Evolutionary conservation across 2,797 vertebrate species (phyloP), one percentile per base, ranked within the genome.

Genomic region (Cuniculus paca): DNA sequence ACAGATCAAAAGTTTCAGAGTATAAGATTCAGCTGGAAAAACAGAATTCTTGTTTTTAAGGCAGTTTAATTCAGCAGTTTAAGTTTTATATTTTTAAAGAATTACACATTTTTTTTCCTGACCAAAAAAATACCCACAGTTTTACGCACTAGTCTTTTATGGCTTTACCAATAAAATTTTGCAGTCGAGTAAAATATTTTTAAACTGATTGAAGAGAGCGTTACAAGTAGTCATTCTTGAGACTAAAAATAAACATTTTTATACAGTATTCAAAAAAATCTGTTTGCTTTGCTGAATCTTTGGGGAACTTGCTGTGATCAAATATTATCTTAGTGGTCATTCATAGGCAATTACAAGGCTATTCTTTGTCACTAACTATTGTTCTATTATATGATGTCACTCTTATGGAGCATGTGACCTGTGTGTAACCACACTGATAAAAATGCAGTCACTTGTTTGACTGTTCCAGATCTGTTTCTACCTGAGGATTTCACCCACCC

Each of bases 241-340:
- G 63, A 91, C 16, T 2, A 2, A 5, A 19, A 54, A 82, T 52
- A 13, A 83, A 16, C 14, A 34, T 26, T 58, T 63, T 92, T 87
- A 77, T 50, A 48, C 39, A 91, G 26, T 56, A 68, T 24, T 80
- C 22, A 61, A 88, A 88, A 39, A 88, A 39, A 9, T 11, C 3
- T 90, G 56, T 86, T 93, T 86, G 31, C 82, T 94, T 97, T 90
- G 48, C 45, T 45, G 12, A 93, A 42, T 84, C 74, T 63, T 72
- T n/a, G n/a, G 42, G 42, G 48, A 80, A 52, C 48, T 93, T 88
- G 14, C 48, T 70, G 0, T 72, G 22, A 90, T 56, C 31, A 14
- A 65, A 6, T 72, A 36, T 61, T 81, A n/a, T 48, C 36, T 42
- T 45, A 54, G 16, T 11, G 5, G 17, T 45, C n/a, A 84, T 39